Base-by-base conservation (phyloP, 2,113 vertebrate genomes). In the Alectura lathami region DNA sequence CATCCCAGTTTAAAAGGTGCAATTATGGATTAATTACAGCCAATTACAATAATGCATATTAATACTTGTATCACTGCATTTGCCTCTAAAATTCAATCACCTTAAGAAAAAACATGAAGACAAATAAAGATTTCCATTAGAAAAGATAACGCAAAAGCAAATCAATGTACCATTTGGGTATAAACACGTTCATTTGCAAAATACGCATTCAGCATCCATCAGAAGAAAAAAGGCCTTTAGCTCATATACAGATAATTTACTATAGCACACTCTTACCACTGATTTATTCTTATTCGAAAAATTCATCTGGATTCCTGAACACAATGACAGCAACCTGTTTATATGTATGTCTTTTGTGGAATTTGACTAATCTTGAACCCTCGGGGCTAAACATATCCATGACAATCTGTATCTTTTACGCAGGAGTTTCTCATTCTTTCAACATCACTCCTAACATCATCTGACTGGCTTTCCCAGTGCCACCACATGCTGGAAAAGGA, bases 201-300 rank as follows among this genome's bases (percentile, higher is more conserved):
- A 88, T 9, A 47, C 0, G 16, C 18, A 47, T 62, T 48, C 17
- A 45, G 51, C 36, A 91, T 92, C 62, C 57, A 79, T 64, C 83
- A 85, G 57, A 66, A 79, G 67, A 54, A 76, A 90, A 93, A 96
- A 57, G 27, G 77, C 76, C 90, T 92, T 84, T 63, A 88, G 91
- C 85, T 80, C 62, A 88, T 89, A 80, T 83, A 84, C 59, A 96
- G 56, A 92, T 91, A 91, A 94, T 86, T 95, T 92, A 96, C 85
- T 88, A 86, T 53, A 40, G 69, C 66, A 90, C 27, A 64, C 40
- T 81, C 68, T 86, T 78, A 83, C 72, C 27, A 91, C 89, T 96
- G 13, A 83, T 91, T 90, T 93, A 83, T 86, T 90, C 73, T 85
- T 92, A 84, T 64, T 94, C 88, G 93, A 96, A 93, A 89, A 92